phyloP scores from a whole-genome alignment of 1,140 invertebrate genomes.

The Drosophila hydei region DNA sequence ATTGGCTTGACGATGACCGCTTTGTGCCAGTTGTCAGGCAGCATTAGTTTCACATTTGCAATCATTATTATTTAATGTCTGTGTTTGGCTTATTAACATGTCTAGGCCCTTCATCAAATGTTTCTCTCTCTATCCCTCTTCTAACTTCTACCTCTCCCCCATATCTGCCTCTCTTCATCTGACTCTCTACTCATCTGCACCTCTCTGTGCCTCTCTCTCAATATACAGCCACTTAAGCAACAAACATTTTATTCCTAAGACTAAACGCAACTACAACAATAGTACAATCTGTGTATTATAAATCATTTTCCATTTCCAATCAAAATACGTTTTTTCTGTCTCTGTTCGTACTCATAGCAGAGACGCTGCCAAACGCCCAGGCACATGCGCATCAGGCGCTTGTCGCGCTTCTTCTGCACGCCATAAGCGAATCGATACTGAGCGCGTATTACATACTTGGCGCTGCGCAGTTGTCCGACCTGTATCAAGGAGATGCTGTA shows the following conservation, averaged over 20 bases:
- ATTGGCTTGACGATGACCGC: neutral
- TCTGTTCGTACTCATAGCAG: slow-evolving; percentile 85
- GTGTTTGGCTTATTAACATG: slow-evolving; percentile 2
- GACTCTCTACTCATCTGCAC: too few relatives aligned
- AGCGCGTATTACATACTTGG: slow-evolving; percentile 87
- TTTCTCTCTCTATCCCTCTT: too few relatives aligned
- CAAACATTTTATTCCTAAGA: neutral
- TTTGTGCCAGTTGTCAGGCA: neutral
- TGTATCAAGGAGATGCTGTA: slow-evolving; percentile 93
- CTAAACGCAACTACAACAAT: neutral
- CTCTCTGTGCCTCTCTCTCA: neutral
- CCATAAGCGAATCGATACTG: slow-evolving; percentile 86
- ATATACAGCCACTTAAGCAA: neutral
- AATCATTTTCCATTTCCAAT: neutral
- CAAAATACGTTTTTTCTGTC: neutral
- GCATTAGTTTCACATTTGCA: neutral
- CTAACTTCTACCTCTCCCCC: neutral
- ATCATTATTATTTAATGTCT: neutral
- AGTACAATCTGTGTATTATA: neutral
- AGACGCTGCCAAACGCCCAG: slow-evolving; percentile 92
- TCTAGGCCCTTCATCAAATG: neutral
- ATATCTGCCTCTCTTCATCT: neutral
- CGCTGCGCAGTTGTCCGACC: slow-evolving; percentile 87
- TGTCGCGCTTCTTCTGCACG: slow-evolving; percentile 86
- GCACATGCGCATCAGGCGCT: slow-evolving; percentile 89